phyloP scores from a whole-genome alignment of 2,888 invertebrate genomes.

The Slavum lentiscoides region DNA sequence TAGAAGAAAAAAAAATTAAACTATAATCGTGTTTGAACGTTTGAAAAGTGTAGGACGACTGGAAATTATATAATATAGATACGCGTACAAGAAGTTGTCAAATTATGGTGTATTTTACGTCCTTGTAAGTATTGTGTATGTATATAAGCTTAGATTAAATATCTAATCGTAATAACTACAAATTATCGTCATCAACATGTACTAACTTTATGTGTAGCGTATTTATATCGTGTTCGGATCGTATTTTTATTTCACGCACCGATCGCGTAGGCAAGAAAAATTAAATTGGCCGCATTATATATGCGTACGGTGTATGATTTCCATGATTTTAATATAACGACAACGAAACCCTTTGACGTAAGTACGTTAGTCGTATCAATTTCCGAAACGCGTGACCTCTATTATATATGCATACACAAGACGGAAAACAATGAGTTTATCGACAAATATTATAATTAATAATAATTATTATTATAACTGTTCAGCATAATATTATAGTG shows the following conservation, averaged over 20 bases:
- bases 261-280: background rate
- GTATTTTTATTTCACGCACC: background rate
- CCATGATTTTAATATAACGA: constrained; percentile 8
- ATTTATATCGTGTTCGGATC: background rate
- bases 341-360: background rate
- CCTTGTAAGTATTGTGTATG: too few species aligned
- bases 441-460: too few species aligned
- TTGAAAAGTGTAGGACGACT: background rate
- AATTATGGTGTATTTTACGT: constrained; percentile 4
- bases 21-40: background rate
- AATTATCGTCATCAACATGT: too few species aligned
- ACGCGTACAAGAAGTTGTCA: background rate
- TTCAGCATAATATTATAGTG: too few species aligned
- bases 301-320: too few species aligned
- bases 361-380: background rate
- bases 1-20: background rate
- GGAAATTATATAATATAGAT: background rate
- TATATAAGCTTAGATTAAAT: too few species aligned
- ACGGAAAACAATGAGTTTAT: background rate
- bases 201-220: background rate
- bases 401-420: too few species aligned
- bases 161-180: too few species aligned
- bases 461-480: too few species aligned
- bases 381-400: background rate
- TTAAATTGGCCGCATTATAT: constrained; percentile 7